A percentile compares a stretch with the other conserved stretches of the same genome.
These are phyloP conservation scores for Barypeithes pellucidus DNA, from an alignment of 2,888 invertebrate genomes.

Conservation along the genomic window DNA sequence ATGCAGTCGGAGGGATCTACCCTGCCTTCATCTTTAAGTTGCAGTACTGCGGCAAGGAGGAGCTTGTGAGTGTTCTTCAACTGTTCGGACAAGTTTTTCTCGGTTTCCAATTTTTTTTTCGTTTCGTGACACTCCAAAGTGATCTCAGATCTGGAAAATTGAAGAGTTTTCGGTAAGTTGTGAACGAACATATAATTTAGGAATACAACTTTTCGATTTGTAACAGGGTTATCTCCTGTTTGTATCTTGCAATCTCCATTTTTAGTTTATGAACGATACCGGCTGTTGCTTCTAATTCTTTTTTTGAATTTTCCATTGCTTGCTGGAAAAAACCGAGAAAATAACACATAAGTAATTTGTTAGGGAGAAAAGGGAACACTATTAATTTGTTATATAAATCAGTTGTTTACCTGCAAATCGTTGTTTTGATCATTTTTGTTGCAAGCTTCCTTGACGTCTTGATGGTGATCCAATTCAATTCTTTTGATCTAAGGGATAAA, in stretches of 20 bases:
- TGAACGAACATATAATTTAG: not conserved
- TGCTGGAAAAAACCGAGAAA: constrained; percentile 41
- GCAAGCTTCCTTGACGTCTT: not conserved
- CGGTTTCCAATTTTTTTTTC: constrained; percentile 61
- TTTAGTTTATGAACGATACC: constrained; percentile 57
- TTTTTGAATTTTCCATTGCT: constrained; percentile 44
- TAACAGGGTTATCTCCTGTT: constrained; percentile 61
- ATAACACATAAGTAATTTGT: not conserved
- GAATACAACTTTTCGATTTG: constrained; percentile 63
- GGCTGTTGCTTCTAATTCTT: constrained; percentile 58
- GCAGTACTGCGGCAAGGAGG: constrained; percentile 58
- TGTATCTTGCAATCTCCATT: constrained; percentile 58
- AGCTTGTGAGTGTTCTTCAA: constrained; percentile 60
- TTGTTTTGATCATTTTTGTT: not conserved
- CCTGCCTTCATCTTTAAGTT: constrained; percentile 59
- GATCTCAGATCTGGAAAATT: constrained; percentile 62
- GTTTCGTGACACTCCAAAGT: constrained; percentile 63
- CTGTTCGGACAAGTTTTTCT: constrained; percentile 60
- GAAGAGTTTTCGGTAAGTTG: not conserved
- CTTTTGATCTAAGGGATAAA: constrained; percentile 8
- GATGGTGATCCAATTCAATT: constrained; percentile 10
- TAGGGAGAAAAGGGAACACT: too few relatives aligned
- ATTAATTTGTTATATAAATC: too few relatives aligned
- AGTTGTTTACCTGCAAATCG: not conserved
- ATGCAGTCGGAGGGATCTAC: constrained; percentile 55